Base-by-base conservation (phyloP, 1,140 invertebrate species). In the Magallana ariakensis region DNA sequence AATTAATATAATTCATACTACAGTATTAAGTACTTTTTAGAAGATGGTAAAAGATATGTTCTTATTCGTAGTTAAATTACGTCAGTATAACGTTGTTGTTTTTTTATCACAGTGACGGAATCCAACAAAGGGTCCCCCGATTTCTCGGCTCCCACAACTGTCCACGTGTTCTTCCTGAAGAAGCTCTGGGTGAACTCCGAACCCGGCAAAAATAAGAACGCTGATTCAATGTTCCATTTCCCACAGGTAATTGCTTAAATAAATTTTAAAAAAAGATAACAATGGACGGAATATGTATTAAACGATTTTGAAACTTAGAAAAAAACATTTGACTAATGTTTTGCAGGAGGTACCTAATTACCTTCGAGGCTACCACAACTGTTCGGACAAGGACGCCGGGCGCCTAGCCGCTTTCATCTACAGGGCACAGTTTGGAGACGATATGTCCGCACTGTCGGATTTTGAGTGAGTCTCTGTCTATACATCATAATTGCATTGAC, bases 281-380 rank as follows among this genome's bases (percentile, higher is more conserved):
- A n/a, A n/a, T n/a, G n/a, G n/a, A n/a, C n/a, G n/a, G n/a, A n/a
- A n/a, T n/a, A n/a, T n/a, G n/a, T n/a, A n/a, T n/a, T n/a, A n/a
- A n/a, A n/a, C n/a, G n/a, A n/a, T n/a, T n/a, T n/a, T n/a, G n/a
- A n/a, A n/a, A n/a, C n/a, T n/a, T n/a, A n/a, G 33, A 46, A 5
- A 46, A 2, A 46, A 46, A 46, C 5, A 5, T 46, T 46, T 46
- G 33, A 46, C 11, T 75, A 4, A 84, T 46, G 85, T 13, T n/a
- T 87, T 88, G 16, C 86, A 94, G 93, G 93, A 94, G 84, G 62
- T 93, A 53, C 92, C 92, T 19, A 94, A 94, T 85, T 94, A 91
- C 58, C 82, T 94, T 0, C 91, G 92, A 6, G 93, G 93, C 0
- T 94, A 92, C 84, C 93, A 93, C 85, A 88, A 91, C 58, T 89